Evolutionary conservation across 2,888 invertebrate genomes (phyloP), one percentile per base, ranked within the genome.

Genomic region (Automeris io): DNA sequence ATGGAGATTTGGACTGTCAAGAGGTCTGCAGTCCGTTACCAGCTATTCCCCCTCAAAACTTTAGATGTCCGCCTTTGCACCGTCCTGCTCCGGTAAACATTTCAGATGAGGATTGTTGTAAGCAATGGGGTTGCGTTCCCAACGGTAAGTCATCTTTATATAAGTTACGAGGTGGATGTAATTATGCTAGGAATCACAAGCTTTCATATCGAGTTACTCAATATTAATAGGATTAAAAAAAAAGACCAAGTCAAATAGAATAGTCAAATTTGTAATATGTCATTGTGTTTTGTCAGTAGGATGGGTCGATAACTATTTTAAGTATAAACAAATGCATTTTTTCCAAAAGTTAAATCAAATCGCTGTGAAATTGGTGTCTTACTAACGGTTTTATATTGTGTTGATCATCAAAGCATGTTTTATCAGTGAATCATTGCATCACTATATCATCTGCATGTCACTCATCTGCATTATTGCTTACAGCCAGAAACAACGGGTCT

Each of bases 1-100:
- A 93, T 71, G 95, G 96, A 9, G 94, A 93, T 49, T 88, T 97
- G 11, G 93, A 95, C 45, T 97, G 97, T 58, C 92, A 93, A 49
- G 91, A 92, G 23, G 90, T 91, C 8, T 97, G 97, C 75, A 90
- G 93, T 1, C 93, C 93, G 0, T 90, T 96, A 0, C 85, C 94
- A 1, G 91, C 93, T 0, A 57, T 91, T 18, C 96, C 96, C 0
- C 96, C 96, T 0, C 79, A 91, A 19, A 89, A 88, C 38, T 72
- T 96, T 41, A 89, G 90, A 1, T 97, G 96, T 61, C 90, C 91
- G 4, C 89, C 91, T 0, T 82, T 90, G 50, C 92, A 93, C 9
- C 86, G 89, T 4, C 88, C 95, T 0, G 82, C 89, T 2, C 83
- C 88, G 31, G 88, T 90, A 43, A 90, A 91, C 51, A 75, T 85